These are phyloP conservation scores for Melanostoma scalare DNA, from an alignment of 2,888 invertebrate species.

Conservation along the genomic window DNA sequence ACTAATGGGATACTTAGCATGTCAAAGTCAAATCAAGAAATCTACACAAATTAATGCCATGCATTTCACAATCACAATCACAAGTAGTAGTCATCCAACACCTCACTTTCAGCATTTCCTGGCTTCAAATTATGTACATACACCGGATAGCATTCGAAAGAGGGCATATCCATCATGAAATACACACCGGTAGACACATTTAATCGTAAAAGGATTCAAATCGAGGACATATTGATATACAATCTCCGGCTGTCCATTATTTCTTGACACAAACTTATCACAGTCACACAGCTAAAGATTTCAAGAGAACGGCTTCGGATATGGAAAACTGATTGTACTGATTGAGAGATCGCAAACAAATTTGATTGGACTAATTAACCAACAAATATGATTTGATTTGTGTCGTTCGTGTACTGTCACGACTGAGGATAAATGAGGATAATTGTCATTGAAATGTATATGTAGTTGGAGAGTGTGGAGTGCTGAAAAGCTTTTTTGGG, in stretches of 20 bases:
- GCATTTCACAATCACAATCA: not conserved
- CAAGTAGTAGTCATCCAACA: not conserved
- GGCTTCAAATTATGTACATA: slow-evolving; percentile 10
- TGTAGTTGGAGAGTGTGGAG: not conserved
- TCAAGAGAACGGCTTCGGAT: not conserved
- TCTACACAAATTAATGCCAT: not conserved
- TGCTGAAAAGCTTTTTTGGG: not conserved
- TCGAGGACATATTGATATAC: slow-evolving; percentile 55
- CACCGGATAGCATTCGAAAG: not conserved
- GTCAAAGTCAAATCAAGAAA: slow-evolving; percentile 40
- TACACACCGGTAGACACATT: slow-evolving; percentile 22
- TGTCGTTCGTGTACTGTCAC: slow-evolving; percentile 21
- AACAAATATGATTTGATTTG: slow-evolving; percentile 56
- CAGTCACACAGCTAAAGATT: not conserved
- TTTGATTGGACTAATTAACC: slow-evolving; percentile 65
- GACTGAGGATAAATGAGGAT: slow-evolving; percentile 6
- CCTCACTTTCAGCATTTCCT: not conserved
- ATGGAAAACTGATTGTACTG: slow-evolving; percentile 40
- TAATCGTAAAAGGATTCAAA: slow-evolving; percentile 58
- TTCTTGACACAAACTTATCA: slow-evolving; percentile 49
- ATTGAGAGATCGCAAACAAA: slow-evolving; percentile 46
- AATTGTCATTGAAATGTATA: not conserved
- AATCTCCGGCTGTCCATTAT: slow-evolving; percentile 52
- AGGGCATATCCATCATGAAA: not conserved
- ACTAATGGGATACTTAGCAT: slow-evolving; percentile 25